A percentile compares a stretch with the other conserved stretches of the same genome.
Evolutionary conservation across 1,140 invertebrate genomes (phyloP).

Genomic region (Grapholita molesta): DNA sequence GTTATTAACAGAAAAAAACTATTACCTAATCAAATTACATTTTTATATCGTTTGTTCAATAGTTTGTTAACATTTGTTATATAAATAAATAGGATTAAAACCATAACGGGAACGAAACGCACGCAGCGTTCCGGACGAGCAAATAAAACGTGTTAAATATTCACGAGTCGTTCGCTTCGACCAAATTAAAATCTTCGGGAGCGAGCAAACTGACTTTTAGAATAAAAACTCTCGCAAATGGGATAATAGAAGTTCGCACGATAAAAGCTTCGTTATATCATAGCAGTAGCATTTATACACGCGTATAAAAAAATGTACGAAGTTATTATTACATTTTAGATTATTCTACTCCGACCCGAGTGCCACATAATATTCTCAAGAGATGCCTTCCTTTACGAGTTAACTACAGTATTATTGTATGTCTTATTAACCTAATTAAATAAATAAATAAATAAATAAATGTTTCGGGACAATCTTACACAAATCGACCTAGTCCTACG

Average conservation of each 20-base stretch:
- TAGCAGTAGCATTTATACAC: neutral
- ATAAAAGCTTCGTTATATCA: neutral
- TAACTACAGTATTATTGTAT: too few relatives aligned
- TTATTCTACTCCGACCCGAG: too few relatives aligned
- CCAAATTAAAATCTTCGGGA: slow-evolving; percentile 4
- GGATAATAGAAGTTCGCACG: neutral
- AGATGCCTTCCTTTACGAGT: too few relatives aligned
- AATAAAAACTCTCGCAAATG: neutral
- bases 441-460: too few relatives aligned
- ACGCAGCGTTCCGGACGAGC: slow-evolving; percentile 1
- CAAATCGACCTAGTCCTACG: too few relatives aligned
- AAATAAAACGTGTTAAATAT: slow-evolving; percentile 16
- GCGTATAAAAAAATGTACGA: neutral
- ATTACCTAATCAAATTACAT: neutral
- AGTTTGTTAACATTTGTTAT: neutral
- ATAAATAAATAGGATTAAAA: neutral
- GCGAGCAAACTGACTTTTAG: neutral
- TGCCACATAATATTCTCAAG: too few relatives aligned
- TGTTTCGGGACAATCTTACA: too few relatives aligned
- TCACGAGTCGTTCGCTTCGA: slow-evolving; percentile 10
- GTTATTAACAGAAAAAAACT: too few relatives aligned
- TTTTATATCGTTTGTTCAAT: neutral
- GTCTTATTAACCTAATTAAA: too few relatives aligned
- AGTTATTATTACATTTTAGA: too few relatives aligned
- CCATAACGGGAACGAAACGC: neutral